These are phyloP conservation scores for Gobius niger DNA, from an alignment of 2,113 vertebrate species.

Conservation along the genomic window DNA sequence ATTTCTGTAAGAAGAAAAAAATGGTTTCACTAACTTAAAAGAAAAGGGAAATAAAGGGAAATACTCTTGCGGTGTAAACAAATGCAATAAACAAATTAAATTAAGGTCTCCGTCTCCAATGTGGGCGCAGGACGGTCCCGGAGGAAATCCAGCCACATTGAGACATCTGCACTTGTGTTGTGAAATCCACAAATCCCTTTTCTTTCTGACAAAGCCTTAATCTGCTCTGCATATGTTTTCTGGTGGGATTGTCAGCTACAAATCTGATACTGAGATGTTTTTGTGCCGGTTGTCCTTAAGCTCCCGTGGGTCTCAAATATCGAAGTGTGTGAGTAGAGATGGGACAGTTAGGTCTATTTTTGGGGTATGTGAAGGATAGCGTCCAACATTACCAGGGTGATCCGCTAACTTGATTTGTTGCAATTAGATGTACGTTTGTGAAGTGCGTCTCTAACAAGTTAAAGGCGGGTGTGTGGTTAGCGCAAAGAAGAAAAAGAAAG, in stretches of 20 bases:
- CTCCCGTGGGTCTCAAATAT: constrained; percentile 22
- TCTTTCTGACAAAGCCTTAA: constrained; percentile 72
- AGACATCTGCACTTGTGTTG: constrained; percentile 74
- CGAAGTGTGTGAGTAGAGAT: constrained; percentile 3
- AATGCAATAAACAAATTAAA: neutral
- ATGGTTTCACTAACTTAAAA: no score
- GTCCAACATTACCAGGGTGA: neutral
- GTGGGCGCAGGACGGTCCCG: constrained; percentile 58
- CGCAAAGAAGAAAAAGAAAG: neutral
- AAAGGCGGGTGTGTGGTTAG: neutral
- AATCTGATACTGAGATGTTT: constrained; percentile 59
- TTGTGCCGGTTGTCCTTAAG: constrained; percentile 40
- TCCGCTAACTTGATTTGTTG: neutral
- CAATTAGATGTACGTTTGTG: neutral
- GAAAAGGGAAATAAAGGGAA: no score
- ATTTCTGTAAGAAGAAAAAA: no score
- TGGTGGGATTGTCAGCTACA: constrained; percentile 54
- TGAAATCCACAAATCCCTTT: constrained; percentile 63
- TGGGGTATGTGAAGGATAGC: neutral
- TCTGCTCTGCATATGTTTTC: constrained; percentile 55
- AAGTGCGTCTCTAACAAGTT: neutral
- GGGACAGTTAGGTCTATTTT: neutral
- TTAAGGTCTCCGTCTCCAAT: constrained; percentile 42
- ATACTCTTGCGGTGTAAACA: constrained; percentile 10
- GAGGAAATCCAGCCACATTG: constrained; percentile 66